Base-by-base conservation (phyloP, 2,888 invertebrate genomes). In the Sycophila texana region DNA sequence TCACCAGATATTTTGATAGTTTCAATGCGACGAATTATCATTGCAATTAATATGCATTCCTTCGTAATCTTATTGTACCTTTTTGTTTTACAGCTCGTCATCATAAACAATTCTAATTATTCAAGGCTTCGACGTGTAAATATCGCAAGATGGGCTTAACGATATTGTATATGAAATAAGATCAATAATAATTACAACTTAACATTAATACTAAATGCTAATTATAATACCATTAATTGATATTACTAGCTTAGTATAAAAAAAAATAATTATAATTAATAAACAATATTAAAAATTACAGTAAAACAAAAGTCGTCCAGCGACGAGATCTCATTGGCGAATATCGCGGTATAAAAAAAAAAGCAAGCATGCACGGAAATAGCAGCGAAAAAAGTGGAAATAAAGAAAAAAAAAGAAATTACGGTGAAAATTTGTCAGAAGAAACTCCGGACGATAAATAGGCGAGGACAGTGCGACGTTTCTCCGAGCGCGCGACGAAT, bases 391-490 rank as follows among this genome's bases (percentile, higher is more conserved):
- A 73, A 55, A 30, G 39, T 13, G 47, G 30, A 51, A 18, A 30
- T n/a, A 22, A 49, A 53, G 55, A 18, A 60, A 12, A 2, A 55
- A 63, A 61, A n/a, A 57, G 0, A 66, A 49, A 30, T 30, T 3
- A 30, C 7, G 30, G 4, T 30, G 55, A 57, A 26, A 53, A 68
- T 30, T 49, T 39, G 26, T 55, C 7, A 30, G 67, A 66, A 51
- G 66, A 1, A 58, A 55, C 51, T 67, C 18, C 39, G 53, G 20
- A 71, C 14, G 57, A 71, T n/a, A 16, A n/a, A 68, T 26, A 51
- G 47, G 79, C 67, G 80, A 80, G 80, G 80, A 77, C 80, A 77
- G 80, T 80, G 77, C 80, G 80, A 80, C 71, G 71, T 74, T 80
- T 77, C 80, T 80, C 77, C 80, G 68, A 74, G 77, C 74, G 77